Evolutionary conservation across 2,888 invertebrate species (phyloP).

Genomic region (Amiota minor): DNA sequence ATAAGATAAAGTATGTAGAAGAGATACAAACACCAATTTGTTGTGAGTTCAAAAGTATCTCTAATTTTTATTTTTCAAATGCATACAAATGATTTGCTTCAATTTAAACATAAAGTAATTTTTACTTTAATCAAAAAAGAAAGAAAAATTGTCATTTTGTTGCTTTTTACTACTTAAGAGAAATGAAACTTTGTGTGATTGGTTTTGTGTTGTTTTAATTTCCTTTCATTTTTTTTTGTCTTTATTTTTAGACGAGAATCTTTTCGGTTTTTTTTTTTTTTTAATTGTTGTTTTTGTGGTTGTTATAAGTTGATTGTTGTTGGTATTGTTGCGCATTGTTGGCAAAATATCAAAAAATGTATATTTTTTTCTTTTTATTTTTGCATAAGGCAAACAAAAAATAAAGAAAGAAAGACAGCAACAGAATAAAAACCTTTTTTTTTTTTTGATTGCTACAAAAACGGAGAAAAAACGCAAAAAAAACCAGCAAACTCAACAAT

Average conservation of each 20-base stretch:
- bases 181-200: background rate
- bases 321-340: constrained; percentile 27
- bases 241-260: background rate
- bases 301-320: constrained; percentile 11
- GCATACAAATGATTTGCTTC: no score
- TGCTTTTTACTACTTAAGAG: background rate
- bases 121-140: no score
- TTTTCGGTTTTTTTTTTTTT: background rate
- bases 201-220: constrained; percentile 7
- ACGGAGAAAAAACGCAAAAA: background rate
- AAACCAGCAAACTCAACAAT: no score
- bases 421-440: background rate
- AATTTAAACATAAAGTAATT: no score
- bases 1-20: no score
- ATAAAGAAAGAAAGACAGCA: background rate
- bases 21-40: no score
- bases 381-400: background rate
- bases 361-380: background rate
- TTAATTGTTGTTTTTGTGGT: background rate
- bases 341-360: constrained; percentile 24
- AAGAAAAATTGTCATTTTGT: no score
- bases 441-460: background rate
- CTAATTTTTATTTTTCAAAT: no score
- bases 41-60: no score
- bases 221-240: constrained; percentile 2